Evolutionary conservation across 2,888 invertebrate genomes (phyloP), one percentile per base, ranked within the genome.

Genomic region (Erannis defoliaria): DNA sequence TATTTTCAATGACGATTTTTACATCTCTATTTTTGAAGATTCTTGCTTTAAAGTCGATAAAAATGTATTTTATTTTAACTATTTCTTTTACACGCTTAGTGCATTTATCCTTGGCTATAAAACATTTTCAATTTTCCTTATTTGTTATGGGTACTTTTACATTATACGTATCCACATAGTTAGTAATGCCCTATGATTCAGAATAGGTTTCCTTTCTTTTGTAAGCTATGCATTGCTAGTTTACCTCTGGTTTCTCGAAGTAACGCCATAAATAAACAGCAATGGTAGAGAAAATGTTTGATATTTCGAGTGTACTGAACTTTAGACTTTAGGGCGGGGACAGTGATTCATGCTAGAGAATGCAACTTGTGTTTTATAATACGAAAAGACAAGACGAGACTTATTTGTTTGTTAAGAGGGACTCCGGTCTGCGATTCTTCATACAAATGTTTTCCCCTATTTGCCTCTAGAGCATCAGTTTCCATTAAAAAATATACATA

Each of bases 271-370:
- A 33, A 12, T n/a, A 43, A 16, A 31, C 16, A 45, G 54, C 35
- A 54, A 35, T 54, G 35, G 43, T 35, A 10, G 19, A 16, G 18
- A 1, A 54, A 43, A 43, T 4, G 4, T 16, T 54, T 43, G 54
- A 35, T 54, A 43, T 43, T 45, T 26, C 19, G 19, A 50, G 43
- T 50, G 16, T 43, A 51, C 19, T 62, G 53, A 43, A 43, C 33
- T 61, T 19, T 19, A 19, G 14, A 35, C 6, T 10, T 16, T 31
- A 56, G 51, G 68, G 68, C 49, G 66, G 67, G 54, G 50, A 56
- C 57, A 45, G 33, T 68, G 68, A 68, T 10, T 66, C 68, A 68
- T 43, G 37, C 45, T 55, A 19, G 49, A 16, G 49, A 56, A 50
- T 62, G 66, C 58, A 63, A 57, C 59, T 59, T 60, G 59, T 16